phyloP scores from a whole-genome alignment of 2,888 invertebrate species.

The Microctonus aethiopoides region DNA sequence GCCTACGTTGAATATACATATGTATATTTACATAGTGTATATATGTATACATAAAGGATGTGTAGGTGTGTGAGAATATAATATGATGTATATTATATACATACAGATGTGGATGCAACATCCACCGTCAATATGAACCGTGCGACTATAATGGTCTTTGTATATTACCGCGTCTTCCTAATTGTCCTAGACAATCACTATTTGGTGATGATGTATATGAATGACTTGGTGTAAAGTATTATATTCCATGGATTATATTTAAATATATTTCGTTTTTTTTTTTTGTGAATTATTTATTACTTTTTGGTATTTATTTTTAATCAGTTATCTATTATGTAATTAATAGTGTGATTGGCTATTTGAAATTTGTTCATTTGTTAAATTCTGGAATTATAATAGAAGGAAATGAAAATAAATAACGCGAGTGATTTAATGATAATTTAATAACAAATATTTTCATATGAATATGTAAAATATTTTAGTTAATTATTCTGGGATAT shows the following conservation, averaged over 20 bases:
- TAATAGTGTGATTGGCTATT: too few species aligned
- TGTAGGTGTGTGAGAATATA: slow-evolving; percentile 4
- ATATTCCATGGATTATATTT: too few species aligned
- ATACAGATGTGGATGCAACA: slow-evolving; percentile 2
- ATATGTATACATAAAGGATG: not conserved
- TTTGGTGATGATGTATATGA: not conserved
- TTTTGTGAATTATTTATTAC: not conserved
- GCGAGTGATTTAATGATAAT: too few species aligned
- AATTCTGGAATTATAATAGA: too few species aligned
- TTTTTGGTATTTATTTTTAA: not conserved
- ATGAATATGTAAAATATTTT: too few species aligned
- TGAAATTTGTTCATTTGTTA: too few species aligned
- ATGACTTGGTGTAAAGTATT: not conserved
- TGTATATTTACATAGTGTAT: slow-evolving; percentile 42
- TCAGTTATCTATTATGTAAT: too few species aligned
- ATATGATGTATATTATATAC: too few species aligned
- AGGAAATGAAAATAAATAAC: too few species aligned
- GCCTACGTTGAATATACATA: slow-evolving; percentile 39
- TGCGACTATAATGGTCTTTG: slow-evolving; percentile 19
- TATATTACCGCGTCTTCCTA: slow-evolving; percentile 19
- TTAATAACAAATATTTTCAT: too few species aligned
- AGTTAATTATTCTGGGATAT: too few species aligned
- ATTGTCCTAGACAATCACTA: slow-evolving; percentile 7
- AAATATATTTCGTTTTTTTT: not conserved
- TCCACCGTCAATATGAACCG: slow-evolving; percentile 14